These are phyloP conservation scores for Semicossyphus pulcher DNA, from an alignment of 2,113 vertebrate species.

Conservation along the genomic window DNA sequence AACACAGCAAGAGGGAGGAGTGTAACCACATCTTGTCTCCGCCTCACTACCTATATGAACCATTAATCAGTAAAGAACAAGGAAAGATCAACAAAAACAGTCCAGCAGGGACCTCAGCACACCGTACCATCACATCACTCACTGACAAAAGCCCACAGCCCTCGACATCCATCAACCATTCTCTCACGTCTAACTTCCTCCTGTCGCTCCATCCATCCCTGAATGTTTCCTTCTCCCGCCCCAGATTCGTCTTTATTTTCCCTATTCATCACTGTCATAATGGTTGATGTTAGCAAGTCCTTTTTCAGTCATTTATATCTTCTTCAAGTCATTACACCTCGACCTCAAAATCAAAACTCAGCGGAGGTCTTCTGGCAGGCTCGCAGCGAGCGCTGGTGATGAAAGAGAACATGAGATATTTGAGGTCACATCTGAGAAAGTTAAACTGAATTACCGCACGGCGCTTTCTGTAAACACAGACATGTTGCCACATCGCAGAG, in stretches of 20 bases:
- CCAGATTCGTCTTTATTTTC: constrained; percentile 37
- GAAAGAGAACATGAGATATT: constrained; percentile 44
- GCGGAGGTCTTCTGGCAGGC: constrained; percentile 60
- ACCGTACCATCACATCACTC: constrained; percentile 51
- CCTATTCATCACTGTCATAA: constrained; percentile 48
- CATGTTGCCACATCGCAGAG: constrained; percentile 48
- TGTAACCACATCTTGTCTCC: constrained; percentile 66
- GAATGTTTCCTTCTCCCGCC: constrained; percentile 44
- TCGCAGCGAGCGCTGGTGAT: constrained; percentile 32
- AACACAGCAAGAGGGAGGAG: constrained; percentile 50
- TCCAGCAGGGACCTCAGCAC: constrained; percentile 62
- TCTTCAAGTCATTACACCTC: constrained; percentile 63
- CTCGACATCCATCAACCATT: constrained; percentile 67
- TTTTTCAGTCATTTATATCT: constrained; percentile 63
- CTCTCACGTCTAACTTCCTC: constrained; percentile 69
- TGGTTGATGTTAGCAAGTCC: constrained; percentile 46
- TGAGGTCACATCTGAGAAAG: constrained; percentile 46
- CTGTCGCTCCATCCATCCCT: constrained; percentile 40
- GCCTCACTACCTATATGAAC: constrained; percentile 66
- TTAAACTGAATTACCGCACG: constrained; percentile 32
- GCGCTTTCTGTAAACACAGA: constrained; percentile 40
- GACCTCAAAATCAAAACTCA: constrained; percentile 65
- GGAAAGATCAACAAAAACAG: constrained; percentile 74
- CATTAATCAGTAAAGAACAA: constrained; percentile 76
- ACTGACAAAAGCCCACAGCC: constrained; percentile 64